phyloP scores from a whole-genome alignment of 2,113 vertebrate genomes.

The Brachirus orientalis region DNA sequence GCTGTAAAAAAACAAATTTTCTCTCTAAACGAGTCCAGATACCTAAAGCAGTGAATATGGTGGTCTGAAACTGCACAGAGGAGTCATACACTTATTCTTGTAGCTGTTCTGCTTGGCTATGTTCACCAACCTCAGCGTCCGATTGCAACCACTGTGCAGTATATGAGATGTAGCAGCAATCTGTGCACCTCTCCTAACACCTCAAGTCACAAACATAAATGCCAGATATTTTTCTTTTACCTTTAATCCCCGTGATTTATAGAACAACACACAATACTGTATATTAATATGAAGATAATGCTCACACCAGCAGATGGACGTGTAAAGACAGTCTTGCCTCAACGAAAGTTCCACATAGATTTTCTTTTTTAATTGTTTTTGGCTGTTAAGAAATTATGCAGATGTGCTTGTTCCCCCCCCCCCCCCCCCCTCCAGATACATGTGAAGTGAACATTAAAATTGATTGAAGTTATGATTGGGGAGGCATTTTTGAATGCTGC shows the following conservation, averaged over 20 bases:
- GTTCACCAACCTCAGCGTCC: background rate
- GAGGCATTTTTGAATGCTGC: constrained; percentile 30
- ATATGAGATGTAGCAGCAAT: background rate
- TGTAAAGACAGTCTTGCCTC: no score
- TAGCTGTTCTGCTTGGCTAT: background rate
- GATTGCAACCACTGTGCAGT: background rate
- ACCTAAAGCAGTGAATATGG: background rate
- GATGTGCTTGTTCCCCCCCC: constrained; percentile 39
- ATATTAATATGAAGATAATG: constrained; percentile 16
- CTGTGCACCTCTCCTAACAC: constrained; percentile 5
- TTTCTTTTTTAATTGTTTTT: constrained; percentile 34
- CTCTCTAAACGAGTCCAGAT: constrained; percentile 15
- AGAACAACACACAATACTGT: constrained; percentile 7
- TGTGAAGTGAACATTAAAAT: constrained; percentile 45
- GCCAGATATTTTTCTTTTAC: constrained; percentile 1
- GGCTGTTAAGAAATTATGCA: constrained; percentile 53
- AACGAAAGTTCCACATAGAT: background rate
- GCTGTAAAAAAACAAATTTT: constrained; percentile 30
- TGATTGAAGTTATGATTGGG: constrained; percentile 59
- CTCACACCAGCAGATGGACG: background rate
- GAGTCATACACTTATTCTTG: background rate
- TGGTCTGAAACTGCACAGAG: background rate
- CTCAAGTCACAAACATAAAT: constrained; percentile 10
- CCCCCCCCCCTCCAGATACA: no score
- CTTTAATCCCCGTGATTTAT: constrained; percentile 20